Conservation (phyloP, 2,888 invertebrate genomes). For the Octonoba sinensis region DNA sequence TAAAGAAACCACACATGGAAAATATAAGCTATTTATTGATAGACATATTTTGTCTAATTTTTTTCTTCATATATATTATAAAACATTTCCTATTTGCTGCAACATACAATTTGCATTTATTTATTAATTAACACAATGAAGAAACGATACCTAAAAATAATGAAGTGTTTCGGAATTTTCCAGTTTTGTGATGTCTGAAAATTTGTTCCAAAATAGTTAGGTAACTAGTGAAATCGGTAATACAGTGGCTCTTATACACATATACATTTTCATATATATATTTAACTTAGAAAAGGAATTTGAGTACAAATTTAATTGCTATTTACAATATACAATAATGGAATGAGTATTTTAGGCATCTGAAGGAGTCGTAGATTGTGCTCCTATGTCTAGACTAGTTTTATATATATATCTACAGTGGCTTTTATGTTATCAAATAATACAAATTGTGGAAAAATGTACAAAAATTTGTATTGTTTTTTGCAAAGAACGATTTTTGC, state of each 20-base stretch:
- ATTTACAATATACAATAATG: constrained; percentile 59
- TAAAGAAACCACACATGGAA: constrained; percentile 29
- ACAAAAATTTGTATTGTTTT: constrained; percentile 51
- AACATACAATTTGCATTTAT: constrained; percentile 48
- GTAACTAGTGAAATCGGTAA: constrained; percentile 32
- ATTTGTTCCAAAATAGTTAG: constrained; percentile 39
- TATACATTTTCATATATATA: too few relatives aligned
- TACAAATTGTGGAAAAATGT: constrained; percentile 51
- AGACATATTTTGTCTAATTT: constrained; percentile 37
- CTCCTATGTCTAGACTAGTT: constrained; percentile 50
- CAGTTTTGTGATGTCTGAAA: constrained; percentile 22
- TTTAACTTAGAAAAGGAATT: constrained; percentile 1
- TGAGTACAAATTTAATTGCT: constrained; percentile 31
- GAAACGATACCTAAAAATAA: constrained; percentile 13
- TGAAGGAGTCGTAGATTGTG: constrained; percentile 41
- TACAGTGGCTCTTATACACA: neutral
- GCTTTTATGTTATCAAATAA: constrained; percentile 43
- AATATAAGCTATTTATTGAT: constrained; percentile 64
- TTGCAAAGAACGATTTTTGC: constrained; percentile 28
- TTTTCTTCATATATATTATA: constrained; percentile 35
- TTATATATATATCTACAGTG: constrained; percentile 52
- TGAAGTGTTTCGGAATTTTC: constrained; percentile 5
- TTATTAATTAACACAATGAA: constrained; percentile 2
- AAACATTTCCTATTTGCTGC: constrained; percentile 48
- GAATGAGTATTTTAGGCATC: constrained; percentile 49